phyloP scores from a whole-genome alignment of 2,888 invertebrate species.

The Drosophila prolongata region DNA sequence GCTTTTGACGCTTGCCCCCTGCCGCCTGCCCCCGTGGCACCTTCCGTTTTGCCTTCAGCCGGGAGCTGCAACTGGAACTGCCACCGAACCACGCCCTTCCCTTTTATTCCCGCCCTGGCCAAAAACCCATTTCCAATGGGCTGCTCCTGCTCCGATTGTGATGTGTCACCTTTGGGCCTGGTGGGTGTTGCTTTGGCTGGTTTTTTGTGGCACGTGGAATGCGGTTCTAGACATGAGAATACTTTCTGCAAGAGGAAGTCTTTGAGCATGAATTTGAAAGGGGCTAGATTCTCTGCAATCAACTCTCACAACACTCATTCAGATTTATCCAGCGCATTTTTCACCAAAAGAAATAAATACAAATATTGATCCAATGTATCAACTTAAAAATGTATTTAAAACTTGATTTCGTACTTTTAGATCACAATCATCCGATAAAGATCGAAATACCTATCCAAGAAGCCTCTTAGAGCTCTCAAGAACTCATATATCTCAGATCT shows the following conservation, averaged over 20 bases:
- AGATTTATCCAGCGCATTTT: neutral
- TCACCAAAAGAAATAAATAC: neutral
- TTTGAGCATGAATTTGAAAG: too few species aligned
- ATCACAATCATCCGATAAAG: neutral
- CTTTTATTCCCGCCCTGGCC: neutral
- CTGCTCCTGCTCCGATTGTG: slow-evolving; percentile 23
- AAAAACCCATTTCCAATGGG: slow-evolving; percentile 20
- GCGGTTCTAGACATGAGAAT: slow-evolving; percentile 4
- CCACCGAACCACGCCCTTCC: slow-evolving; percentile 56
- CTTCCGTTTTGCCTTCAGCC: slow-evolving; percentile 19
- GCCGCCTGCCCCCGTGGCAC: slow-evolving; percentile 7
- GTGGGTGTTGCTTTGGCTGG: slow-evolving; percentile 46
- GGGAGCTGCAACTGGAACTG: slow-evolving; percentile 42
- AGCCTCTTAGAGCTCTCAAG: neutral
- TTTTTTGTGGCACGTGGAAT: slow-evolving; percentile 20
- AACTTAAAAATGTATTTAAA: neutral
- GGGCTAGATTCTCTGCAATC: neutral
- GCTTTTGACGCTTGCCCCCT: slow-evolving; percentile 66
- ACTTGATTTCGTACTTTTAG: too few species aligned
- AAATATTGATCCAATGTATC: neutral
- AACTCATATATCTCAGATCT: slow-evolving; percentile 9
- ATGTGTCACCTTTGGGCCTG: slow-evolving; percentile 58
- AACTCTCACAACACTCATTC: slow-evolving; percentile 1
- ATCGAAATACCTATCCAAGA: too few species aligned
- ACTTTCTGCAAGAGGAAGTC: neutral